Evolutionary conservation across 2,888 invertebrate genomes (phyloP), one percentile per base, ranked within the genome.

Genomic region (Panorpa germanica): DNA sequence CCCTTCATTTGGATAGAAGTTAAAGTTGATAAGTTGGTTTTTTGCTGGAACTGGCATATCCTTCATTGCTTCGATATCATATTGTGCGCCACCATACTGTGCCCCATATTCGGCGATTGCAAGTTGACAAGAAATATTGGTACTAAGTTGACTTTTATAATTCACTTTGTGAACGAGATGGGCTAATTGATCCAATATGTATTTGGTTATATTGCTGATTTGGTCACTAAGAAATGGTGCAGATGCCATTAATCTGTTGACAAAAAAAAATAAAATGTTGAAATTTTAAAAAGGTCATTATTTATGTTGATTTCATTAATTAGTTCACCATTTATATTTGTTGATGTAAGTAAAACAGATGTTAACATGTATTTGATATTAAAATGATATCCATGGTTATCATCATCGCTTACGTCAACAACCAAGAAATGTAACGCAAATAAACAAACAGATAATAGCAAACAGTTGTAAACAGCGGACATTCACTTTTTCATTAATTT

Each of bases 81-180:
- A 54, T 29, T 53, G n/a, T n/a, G n/a, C n/a, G n/a, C n/a, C n/a
- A n/a, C n/a, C n/a, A n/a, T n/a, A n/a, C 3, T 26, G 28, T 42
- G 60, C 53, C 35, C 59, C 58, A 40, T 66, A 69, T 47, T 73
- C 70, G 3, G 69, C 70, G 38, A 75, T 62, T 8, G 67, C 70
- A 25, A 75, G 49, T 45, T 71, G 67, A 43, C 72, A 75, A 7
- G 59, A 58, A 36, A 70, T 61, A 50, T 64, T 61, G 12, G 65
- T 63, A 25, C 52, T 53, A 42, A 45, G 50, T 34, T 52, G 40
- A 39, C 59, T 46, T 27, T 50, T 52, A 29, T 52, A 53, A 28
- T 61, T 55, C 10, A 65, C 48, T 38, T 61, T 54, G 25, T 57
- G 57, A 11, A 63, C 48, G 17, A 66, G 32, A 18, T 63, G 43